Conservation (phyloP, 53 echinoderm and acorn worm species). For the Paelopatides confundens region DNA sequence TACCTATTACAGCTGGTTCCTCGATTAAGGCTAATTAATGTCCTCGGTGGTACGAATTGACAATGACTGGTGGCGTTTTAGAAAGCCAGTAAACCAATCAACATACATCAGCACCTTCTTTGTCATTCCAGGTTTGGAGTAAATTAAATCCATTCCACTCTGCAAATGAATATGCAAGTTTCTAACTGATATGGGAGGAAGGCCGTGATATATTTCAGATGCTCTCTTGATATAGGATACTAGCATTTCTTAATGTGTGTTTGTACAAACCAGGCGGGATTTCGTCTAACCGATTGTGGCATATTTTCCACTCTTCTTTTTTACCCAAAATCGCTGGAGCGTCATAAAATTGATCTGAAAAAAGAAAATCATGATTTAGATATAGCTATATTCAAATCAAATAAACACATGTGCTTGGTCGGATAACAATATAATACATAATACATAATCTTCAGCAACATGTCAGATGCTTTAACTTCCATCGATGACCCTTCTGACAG, state of each 20-base stretch:
- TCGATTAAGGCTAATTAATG: no score
- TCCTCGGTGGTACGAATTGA: no score
- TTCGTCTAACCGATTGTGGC: not conserved
- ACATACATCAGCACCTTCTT: no score
- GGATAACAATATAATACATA: no score
- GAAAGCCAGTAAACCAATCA: no score
- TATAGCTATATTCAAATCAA: no score
- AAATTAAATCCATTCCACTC: not conserved
- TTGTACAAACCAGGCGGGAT: slow-evolving; percentile 10
- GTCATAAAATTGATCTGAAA: slow-evolving; percentile 31
- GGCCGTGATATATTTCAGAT: slow-evolving; percentile 27
- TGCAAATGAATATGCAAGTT: slow-evolving; percentile 33
- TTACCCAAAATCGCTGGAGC: slow-evolving; percentile 10
- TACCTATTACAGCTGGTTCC: no score
- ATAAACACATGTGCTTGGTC: no score
- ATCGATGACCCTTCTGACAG: no score
- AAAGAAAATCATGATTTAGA: not conserved
- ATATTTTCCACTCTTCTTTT: not conserved
- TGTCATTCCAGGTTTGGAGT: not conserved
- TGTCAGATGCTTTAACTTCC: no score
- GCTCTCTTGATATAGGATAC: slow-evolving; percentile 20
- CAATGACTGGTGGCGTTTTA: no score
- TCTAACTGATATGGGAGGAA: slow-evolving; percentile 1
- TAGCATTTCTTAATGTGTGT: slow-evolving; percentile 34
- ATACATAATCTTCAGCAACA: no score